Evolutionary conservation across 2,113 vertebrate genomes (phyloP).

Genomic region (Puma concolor): DNA sequence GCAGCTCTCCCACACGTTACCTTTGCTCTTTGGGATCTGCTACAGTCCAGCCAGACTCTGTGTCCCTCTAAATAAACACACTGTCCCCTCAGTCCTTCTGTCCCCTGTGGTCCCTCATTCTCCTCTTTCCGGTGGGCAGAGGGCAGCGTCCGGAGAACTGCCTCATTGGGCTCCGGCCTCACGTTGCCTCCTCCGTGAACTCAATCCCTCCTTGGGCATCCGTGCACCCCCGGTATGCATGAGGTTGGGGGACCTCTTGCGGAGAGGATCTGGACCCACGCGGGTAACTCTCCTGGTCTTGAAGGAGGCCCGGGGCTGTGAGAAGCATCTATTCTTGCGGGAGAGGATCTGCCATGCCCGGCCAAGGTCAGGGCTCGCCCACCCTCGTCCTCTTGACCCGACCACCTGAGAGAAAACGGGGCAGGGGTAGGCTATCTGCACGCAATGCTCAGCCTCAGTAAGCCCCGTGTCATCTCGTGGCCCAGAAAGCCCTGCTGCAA

Average conservation of each 20-base stretch:
- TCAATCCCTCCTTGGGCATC: not conserved
- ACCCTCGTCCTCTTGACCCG: not conserved
- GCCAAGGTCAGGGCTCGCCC: not conserved
- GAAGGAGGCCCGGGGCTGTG: not conserved
- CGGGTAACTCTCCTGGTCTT: not conserved
- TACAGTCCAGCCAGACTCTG: not conserved
- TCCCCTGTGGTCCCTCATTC: not conserved
- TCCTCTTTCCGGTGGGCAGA: not conserved
- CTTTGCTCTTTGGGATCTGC: not conserved
- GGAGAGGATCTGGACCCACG: not conserved
- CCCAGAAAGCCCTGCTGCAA: not conserved
- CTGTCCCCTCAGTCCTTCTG: not conserved
- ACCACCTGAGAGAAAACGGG: not conserved
- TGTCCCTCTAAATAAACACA: not conserved
- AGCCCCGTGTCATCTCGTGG: not conserved
- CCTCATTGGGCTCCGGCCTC: not conserved
- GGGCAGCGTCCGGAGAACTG: not conserved
- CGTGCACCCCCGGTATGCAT: not conserved
- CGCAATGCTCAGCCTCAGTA: not conserved
- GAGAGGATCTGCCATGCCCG: not conserved
- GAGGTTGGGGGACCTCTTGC: not conserved
- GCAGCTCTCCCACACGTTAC: not conserved
- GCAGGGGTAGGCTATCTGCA: not conserved
- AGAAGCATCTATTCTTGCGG: not conserved
- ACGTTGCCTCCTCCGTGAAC: not conserved